Evolutionary conservation across 2,888 invertebrate species (phyloP).

Genomic region (Agrotis puta): DNA sequence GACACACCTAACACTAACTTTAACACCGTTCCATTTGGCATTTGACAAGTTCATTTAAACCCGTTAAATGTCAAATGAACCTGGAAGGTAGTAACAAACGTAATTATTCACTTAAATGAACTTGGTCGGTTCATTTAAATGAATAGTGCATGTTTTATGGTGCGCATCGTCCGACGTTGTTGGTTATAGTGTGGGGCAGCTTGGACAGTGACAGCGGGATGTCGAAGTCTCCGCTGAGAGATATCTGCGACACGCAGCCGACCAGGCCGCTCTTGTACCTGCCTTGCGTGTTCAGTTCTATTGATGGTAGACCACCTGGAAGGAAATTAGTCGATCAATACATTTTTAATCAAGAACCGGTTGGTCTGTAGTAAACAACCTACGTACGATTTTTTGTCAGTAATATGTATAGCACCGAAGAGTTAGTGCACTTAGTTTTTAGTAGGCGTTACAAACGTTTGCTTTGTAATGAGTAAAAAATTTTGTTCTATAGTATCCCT

Average conservation of each 20-base stretch:
- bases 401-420: neutral
- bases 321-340: slow-evolving; percentile 59
- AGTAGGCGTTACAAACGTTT: too few species aligned
- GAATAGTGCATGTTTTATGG: slow-evolving; percentile 78
- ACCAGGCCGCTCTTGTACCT: slow-evolving; percentile 94
- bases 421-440: too few species aligned
- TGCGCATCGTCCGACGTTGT: slow-evolving; percentile 87
- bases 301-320: slow-evolving; percentile 95
- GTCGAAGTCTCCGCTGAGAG: slow-evolving; percentile 95
- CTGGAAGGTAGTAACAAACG: slow-evolving; percentile 54
- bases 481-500: too few species aligned
- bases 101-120: slow-evolving; percentile 70
- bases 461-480: too few species aligned
- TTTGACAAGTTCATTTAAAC: slow-evolving; percentile 58
- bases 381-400: too few species aligned
- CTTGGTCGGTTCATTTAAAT: slow-evolving; percentile 63
- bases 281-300: slow-evolving; percentile 93
- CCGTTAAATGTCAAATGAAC: slow-evolving; percentile 39
- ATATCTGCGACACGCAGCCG: slow-evolving; percentile 96
- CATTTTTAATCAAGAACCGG: neutral
- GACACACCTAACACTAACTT: slow-evolving; percentile 69
- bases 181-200: slow-evolving; percentile 91
- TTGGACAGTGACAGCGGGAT: slow-evolving; percentile 93
- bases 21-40: slow-evolving; percentile 63
- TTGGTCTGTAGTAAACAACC: too few species aligned